Conservation (phyloP, 1,140 invertebrate species). For the Steinernema khuongi region DNA sequence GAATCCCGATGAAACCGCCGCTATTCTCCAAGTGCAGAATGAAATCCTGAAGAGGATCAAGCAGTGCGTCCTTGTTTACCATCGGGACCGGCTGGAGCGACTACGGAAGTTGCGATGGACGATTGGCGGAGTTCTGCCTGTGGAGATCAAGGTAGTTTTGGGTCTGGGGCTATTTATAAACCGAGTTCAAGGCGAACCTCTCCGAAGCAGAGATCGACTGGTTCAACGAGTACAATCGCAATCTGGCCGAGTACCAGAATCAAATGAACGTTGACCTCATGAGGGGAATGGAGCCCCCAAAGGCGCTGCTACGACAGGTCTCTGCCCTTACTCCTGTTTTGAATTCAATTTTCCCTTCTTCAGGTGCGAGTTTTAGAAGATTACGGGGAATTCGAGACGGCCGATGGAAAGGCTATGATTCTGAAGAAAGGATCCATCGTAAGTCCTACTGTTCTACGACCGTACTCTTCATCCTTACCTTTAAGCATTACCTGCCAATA, state of each 20-base stretch:
- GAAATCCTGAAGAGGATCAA: not conserved
- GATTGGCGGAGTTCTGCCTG: not conserved
- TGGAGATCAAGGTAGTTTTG: not conserved
- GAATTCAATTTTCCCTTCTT: not conserved
- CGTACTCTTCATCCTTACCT: not conserved
- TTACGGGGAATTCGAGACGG: slow-evolving; percentile 5
- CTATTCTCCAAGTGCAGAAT: not conserved
- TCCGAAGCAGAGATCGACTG: slow-evolving; percentile 9
- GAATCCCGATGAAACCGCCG: not conserved
- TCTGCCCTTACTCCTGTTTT: no score
- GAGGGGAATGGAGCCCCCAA: not conserved
- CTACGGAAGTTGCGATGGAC: not conserved
- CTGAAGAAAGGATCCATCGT: not conserved
- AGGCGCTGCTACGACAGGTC: not conserved
- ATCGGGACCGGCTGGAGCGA: not conserved
- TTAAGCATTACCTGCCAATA: slow-evolving; percentile 20
- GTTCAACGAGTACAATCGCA: not conserved
- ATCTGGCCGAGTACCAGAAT: not conserved
- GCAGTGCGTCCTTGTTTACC: not conserved
- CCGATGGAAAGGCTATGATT: not conserved
- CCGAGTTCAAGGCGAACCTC: not conserved
- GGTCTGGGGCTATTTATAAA: not conserved
- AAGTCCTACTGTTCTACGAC: not conserved
- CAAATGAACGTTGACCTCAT: not conserved
- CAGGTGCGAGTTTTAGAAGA: not conserved